Evolutionary conservation across 1,140 invertebrate species (phyloP).

Genomic region (Reticulitermes speratus): DNA sequence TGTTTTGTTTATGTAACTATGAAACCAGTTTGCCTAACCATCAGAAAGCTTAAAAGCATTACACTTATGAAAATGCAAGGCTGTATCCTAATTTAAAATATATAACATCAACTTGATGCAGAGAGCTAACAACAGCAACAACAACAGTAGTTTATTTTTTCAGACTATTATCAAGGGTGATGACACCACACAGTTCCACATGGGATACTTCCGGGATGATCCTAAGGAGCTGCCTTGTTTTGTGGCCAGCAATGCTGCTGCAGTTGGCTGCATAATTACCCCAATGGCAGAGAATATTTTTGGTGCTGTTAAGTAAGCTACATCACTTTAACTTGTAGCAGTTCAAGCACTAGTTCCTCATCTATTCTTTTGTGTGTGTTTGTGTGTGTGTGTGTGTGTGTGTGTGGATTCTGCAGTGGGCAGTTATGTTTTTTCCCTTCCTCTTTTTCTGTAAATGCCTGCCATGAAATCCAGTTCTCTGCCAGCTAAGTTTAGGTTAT

Average conservation of each 20-base stretch:
- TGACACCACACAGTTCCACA: conserved; percentile 70
- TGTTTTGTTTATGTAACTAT: too few relatives aligned
- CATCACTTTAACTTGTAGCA: neutral
- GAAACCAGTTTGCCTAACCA: too few relatives aligned
- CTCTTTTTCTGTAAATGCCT: too few relatives aligned
- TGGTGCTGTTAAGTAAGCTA: conserved; percentile 73
- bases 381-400: neutral
- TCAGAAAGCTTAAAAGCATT: too few relatives aligned
- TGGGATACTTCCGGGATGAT: conserved; percentile 87
- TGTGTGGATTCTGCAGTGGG: neutral
- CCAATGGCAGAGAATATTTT: conserved; percentile 82
- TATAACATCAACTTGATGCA: conserved; percentile 16
- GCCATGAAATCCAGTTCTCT: too few relatives aligned
- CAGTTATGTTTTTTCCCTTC: too few relatives aligned
- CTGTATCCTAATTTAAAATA: too few relatives aligned
- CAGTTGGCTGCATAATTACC: conserved; percentile 65
- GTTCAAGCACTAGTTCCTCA: too few relatives aligned
- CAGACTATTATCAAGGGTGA: conserved; percentile 71
- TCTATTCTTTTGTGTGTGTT: neutral
- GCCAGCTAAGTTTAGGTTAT: too few relatives aligned
- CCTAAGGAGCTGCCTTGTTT: conserved; percentile 72
- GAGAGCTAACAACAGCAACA: neutral
- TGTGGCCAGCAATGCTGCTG: conserved; percentile 71
- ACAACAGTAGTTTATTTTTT: conserved; percentile 35
- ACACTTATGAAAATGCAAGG: too few relatives aligned